Evolutionary conservation across 2,113 vertebrate genomes (phyloP), one percentile per base, ranked within the genome.

Genomic region (Ellobius talpinus): DNA sequence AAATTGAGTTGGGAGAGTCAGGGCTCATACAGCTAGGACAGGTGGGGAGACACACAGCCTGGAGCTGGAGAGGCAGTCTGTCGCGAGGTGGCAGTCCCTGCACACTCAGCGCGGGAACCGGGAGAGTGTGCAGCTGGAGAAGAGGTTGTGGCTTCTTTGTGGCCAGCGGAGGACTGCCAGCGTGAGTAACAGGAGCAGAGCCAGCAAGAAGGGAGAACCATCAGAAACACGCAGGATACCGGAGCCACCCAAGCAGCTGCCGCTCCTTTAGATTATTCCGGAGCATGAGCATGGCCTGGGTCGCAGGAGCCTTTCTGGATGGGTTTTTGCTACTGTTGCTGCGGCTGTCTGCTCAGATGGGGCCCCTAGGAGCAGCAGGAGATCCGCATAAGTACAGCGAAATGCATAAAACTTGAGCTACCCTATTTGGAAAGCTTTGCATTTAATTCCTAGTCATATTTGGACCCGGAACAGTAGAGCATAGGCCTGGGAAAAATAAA

Each of bases 221-320:
- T 77, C 23, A 82, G 86, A 13, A 95, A 2, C 77, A 19, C 9
- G 61, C 76, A 4, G 85, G 29, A 61, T 65, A 29, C 58, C 58
- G 90, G 10, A n/a, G 45, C 68, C 47, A 13, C 33, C 9, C 23
- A 50, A 31, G 58, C 94, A 29, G 86, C 87, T 4, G 31, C 36
- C 2, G 29, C 31, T 3, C 29, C 91, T 77, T 87, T 94, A 9
- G 93, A 3, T 61, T 97, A 96, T 95, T 91, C 2, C 78, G 92
- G 91, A 73, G 90, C 94, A 95, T 42, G 97, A 98, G 95, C 96
- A 98, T 99, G 98, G 98, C 98, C 98, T 97, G 98, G 96, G 97
- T 47, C 82, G 47, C 97, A 63, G 90, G 97, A 96, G 96, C 89
- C 87, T 91, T 98, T 94, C 31, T 97, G 91, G 29, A 47, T 47